Conservation (phyloP, 2,113 vertebrate genomes). For the Junco hyemalis region DNA sequence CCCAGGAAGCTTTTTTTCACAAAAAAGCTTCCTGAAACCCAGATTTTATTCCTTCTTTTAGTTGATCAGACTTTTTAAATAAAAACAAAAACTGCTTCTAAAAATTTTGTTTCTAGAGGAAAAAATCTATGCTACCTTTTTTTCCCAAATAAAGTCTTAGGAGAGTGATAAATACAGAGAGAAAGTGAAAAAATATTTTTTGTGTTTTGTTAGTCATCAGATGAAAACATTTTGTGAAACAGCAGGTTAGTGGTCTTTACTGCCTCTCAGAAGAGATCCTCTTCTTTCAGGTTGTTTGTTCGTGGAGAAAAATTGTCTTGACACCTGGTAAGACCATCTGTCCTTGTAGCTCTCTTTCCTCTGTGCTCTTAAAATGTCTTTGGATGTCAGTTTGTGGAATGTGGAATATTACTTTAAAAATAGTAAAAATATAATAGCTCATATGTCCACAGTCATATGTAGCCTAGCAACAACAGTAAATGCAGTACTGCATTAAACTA, state of each 20-base stretch:
- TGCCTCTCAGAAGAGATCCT: neutral
- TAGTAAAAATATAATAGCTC: neutral
- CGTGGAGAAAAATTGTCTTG: neutral
- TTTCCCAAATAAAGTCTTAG: neutral
- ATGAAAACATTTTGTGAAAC: neutral
- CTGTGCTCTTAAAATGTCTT: neutral
- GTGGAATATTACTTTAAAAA: neutral
- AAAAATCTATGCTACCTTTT: neutral
- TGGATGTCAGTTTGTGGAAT: neutral
- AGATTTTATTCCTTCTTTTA: neutral
- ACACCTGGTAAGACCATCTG: neutral
- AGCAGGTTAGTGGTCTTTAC: neutral
- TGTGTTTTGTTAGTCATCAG: neutral
- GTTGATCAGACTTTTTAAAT: neutral
- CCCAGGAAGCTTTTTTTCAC: neutral
- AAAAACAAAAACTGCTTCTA: neutral
- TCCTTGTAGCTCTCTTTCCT: neutral
- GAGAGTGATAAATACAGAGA: neutral
- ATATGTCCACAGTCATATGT: neutral
- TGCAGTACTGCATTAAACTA: neutral
- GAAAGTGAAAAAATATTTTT: neutral
- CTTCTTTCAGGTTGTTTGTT: neutral
- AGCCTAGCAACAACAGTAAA: neutral
- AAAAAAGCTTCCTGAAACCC: neutral
- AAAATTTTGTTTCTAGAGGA: neutral